phyloP scores from a whole-genome alignment of 2,888 invertebrate genomes.

The Euzophera pinguis region DNA sequence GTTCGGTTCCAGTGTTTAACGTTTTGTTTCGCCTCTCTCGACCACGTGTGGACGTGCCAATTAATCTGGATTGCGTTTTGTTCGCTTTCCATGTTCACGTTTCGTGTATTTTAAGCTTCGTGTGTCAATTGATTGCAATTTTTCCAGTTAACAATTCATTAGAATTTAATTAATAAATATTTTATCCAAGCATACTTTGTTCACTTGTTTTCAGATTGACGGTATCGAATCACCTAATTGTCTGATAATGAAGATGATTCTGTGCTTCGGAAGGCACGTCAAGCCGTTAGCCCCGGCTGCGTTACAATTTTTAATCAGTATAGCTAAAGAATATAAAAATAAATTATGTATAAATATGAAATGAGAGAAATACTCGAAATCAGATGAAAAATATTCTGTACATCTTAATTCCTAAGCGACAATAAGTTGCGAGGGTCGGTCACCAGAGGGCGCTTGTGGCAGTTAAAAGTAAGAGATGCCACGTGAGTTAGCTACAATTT shows the following conservation, averaged over 20 bases:
- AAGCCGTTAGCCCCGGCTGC: too few relatives aligned
- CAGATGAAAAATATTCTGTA: constrained; percentile 8
- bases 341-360: too few relatives aligned
- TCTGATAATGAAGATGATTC: too few relatives aligned
- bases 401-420: constrained; percentile 7
- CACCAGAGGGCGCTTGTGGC: constrained; percentile 56
- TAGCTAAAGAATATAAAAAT: too few relatives aligned
- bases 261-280: too few relatives aligned
- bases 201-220: too few relatives aligned
- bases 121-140: not conserved
- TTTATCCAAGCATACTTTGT: too few relatives aligned
- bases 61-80: constrained; percentile 12
- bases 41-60: constrained; percentile 9
- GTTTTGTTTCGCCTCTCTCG: constrained; percentile 4
- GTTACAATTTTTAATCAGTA: too few relatives aligned
- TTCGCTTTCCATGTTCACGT: constrained; percentile 7
- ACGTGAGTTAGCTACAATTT: constrained; percentile 76
- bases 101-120: not conserved
- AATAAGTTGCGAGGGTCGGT: constrained; percentile 15
- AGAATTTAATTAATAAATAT: too few relatives aligned
- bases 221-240: too few relatives aligned
- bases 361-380: not conserved
- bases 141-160: not conserved
- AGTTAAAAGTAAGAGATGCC: constrained; percentile 73
- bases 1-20: not conserved